Base-by-base conservation (phyloP, 1,140 invertebrate species). In the Atta colombica region DNA sequence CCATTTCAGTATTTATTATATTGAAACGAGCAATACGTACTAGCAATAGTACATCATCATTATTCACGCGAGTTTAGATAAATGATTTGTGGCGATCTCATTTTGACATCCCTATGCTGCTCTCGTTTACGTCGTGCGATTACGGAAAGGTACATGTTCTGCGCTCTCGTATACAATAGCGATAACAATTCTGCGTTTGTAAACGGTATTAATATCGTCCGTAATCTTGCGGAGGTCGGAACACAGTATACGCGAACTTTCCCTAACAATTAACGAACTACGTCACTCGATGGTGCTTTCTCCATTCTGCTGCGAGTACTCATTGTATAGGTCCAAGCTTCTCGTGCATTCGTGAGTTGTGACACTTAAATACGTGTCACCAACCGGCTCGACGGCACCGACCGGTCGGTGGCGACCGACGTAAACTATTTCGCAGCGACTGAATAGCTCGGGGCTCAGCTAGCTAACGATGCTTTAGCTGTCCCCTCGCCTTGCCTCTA, bases 281-380 rank as follows among this genome's bases (percentile, higher is more conserved):
- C 74, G 75, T 77, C 69, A 25, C 68, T 25, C 45, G 35, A 21
- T 7, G 72, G 31, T 35, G 65, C 60, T 61, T 63, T 85, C 81
- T 85, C 72, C 14, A 65, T 85, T 85, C 58, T 49, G 66, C 51
- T 21, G 74, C 71, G 69, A 61, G 80, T 53, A 35, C 80, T 74
- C 55, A 45, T 74, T 82, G 80, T 69, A 12, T 39, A 39, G 31
- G 49, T 18, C 31, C 28, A 25, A 71, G 61, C 77, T 31, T 21
- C 68, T 68, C 51, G 66, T 35, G 51, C 66, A 89, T 78, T 78
- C 71, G 80, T 78, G 78, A 89, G 77, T 65, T 69, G 85, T 84
- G 86, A 86, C 90, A 91, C 90, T 89, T 91, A 91, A 89, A 91
- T 89, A 89, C 86, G 90, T 91, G 89, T 89, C 90, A 78, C 78